Evolutionary conservation across 2,888 invertebrate species (phyloP).

Genomic region (Tiliacea aurago): DNA sequence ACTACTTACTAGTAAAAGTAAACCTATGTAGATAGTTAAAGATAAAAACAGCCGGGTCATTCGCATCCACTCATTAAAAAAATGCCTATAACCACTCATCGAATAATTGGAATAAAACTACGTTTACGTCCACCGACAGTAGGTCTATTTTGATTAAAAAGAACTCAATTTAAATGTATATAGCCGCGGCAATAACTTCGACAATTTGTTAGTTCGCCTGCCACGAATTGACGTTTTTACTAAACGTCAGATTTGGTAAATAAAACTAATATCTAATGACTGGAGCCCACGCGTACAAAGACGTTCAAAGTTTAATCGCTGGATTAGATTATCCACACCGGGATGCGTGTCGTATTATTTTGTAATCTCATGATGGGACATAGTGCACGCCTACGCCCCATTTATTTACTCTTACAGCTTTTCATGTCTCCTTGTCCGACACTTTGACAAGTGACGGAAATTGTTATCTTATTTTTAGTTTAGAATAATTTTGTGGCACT

Average conservation of each 20-base stretch:
- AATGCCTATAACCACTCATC: conserved; percentile 64
- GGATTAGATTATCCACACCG: conserved; percentile 71
- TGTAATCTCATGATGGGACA: conserved; percentile 70
- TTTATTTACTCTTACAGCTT: conserved; percentile 63
- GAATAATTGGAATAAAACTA: conserved; percentile 69
- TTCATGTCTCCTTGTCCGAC: conserved; percentile 48
- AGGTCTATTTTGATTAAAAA: conserved; percentile 71
- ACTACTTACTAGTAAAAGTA: conserved; percentile 30
- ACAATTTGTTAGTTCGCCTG: conserved; percentile 69
- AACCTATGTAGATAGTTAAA: conserved; percentile 44
- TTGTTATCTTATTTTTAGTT: conserved; percentile 47
- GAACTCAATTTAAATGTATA: conserved; percentile 73
- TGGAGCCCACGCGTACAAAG: conserved; percentile 69
- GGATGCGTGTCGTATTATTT: conserved; percentile 62
- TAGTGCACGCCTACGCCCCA: conserved; percentile 65
- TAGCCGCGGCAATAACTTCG: conserved; percentile 63
- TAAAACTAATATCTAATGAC: conserved; percentile 74
- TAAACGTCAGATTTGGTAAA: conserved; percentile 76
- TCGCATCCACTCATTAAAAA: conserved; percentile 61
- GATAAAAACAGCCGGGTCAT: conserved; percentile 51
- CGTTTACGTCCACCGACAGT: conserved; percentile 64
- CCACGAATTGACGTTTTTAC: conserved; percentile 68
- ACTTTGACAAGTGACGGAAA: conserved; percentile 41
- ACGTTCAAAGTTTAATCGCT: conserved; percentile 69
- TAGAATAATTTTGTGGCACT: conserved; percentile 34